These are phyloP conservation scores for Watsonalla cultraria DNA, from an alignment of 2,888 invertebrate genomes.

Conservation along the genomic window DNA sequence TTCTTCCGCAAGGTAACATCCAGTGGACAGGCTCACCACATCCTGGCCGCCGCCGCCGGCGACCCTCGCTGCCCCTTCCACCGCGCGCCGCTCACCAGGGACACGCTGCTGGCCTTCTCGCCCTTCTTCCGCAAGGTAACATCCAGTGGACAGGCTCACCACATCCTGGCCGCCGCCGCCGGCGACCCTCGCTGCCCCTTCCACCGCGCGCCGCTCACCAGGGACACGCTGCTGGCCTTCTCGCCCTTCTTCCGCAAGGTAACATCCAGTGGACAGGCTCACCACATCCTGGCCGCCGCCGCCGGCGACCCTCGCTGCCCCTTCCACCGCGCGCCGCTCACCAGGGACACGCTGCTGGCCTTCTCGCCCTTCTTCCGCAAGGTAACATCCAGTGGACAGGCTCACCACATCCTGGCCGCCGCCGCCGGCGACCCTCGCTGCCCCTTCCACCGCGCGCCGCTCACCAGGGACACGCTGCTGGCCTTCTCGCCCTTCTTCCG, in stretches of 20 bases:
- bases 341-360: slow-evolving; percentile 83
- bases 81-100: slow-evolving; percentile 80
- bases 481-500: slow-evolving; percentile 89
- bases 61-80: slow-evolving; percentile 85
- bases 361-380: slow-evolving; percentile 88
- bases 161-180: slow-evolving; percentile 84
- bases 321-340: slow-evolving; percentile 80
- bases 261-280: too few relatives aligned
- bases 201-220: slow-evolving; percentile 79
- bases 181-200: slow-evolving; percentile 85
- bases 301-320: slow-evolving; percentile 84
- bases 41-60: slow-evolving; percentile 84
- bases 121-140: slow-evolving; percentile 87
- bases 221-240: slow-evolving; percentile 85
- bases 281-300: slow-evolving; percentile 84
- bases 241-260: slow-evolving; percentile 88
- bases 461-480: slow-evolving; percentile 84
- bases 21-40: too few relatives aligned
- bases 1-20: too few relatives aligned
- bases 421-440: slow-evolving; percentile 85
- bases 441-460: slow-evolving; percentile 80
- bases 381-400: too few relatives aligned
- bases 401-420: slow-evolving; percentile 83
- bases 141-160: too few relatives aligned
- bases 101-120: slow-evolving; percentile 86